Evolutionary conservation across 2,888 invertebrate species (phyloP).

Genomic region (Machimus rusticus): DNA sequence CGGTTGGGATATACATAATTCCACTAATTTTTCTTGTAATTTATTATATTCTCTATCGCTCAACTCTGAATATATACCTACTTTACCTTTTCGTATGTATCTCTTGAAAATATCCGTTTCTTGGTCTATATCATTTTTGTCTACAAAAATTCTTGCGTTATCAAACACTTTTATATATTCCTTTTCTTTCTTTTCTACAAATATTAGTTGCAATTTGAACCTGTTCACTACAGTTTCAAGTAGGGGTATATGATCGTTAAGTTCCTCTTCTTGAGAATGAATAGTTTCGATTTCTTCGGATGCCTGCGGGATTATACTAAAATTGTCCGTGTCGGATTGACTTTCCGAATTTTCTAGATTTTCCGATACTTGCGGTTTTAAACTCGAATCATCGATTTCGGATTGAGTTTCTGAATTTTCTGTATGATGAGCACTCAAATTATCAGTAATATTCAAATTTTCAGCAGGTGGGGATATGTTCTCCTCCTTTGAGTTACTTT

Average conservation of each 20-base stretch:
- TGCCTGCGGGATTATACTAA: not conserved
- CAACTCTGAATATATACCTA: conserved; percentile 48
- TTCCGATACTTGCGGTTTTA: no score
- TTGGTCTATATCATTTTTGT: conserved; percentile 19
- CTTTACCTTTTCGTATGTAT: conserved; percentile 46
- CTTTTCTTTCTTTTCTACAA: conserved; percentile 19
- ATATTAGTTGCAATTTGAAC: conserved; percentile 32
- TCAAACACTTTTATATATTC: not conserved
- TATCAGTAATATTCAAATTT: not conserved
- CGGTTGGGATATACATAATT: conserved; percentile 49
- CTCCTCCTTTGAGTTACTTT: not conserved
- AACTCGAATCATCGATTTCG: not conserved
- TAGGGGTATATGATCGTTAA: conserved; percentile 5
- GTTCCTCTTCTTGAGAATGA: conserved; percentile 14
- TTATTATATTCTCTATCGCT: conserved; percentile 46
- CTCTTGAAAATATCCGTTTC: not conserved
- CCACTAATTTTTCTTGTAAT: conserved; percentile 48
- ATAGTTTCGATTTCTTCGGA: conserved; percentile 24
- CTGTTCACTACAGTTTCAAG: conserved; percentile 39
- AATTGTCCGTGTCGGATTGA: not conserved
- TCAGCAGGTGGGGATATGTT: not conserved
- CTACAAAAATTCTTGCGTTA: conserved; percentile 1
- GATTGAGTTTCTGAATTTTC: not conserved
- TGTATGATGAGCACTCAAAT: not conserved
- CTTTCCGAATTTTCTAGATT: not conserved